Percentiles rank a stretch among this genome's conserved stretches.
These are phyloP conservation scores for Athripsodes cinereus DNA, from an alignment of 2,888 invertebrate species.

Conservation along the genomic window DNA sequence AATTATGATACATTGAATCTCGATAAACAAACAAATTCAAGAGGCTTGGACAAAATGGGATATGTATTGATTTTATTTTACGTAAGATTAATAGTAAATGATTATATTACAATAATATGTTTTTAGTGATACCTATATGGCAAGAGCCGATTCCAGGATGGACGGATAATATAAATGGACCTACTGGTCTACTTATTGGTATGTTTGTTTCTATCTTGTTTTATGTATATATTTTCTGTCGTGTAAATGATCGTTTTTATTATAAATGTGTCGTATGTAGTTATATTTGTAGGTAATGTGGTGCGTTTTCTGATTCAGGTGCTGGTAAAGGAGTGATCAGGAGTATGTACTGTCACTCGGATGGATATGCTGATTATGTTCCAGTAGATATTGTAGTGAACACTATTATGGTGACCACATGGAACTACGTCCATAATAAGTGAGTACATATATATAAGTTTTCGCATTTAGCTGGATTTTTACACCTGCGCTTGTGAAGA, in stretches of 20 bases:
- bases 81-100: no score
- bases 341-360: constrained; percentile 79
- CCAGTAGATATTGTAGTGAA: constrained; percentile 80
- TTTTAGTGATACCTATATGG: constrained; percentile 76
- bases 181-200: constrained; percentile 72
- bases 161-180: constrained; percentile 94
- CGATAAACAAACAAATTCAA: no score
- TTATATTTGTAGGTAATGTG: no score
- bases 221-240: no score
- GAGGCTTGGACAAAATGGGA: no score
- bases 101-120: background rate
- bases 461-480: no score
- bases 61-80: no score
- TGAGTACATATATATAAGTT: no score
- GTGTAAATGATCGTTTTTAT: background rate
- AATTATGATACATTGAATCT: no score
- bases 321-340: constrained; percentile 85
- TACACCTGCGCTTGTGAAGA: no score
- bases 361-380: constrained; percentile 71
- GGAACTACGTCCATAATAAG: constrained; percentile 60
- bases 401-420: constrained; percentile 58
- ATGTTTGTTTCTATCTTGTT: background rate
- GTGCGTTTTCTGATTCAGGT: no score
- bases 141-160: constrained; percentile 80
- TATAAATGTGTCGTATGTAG: no score